Evolutionary conservation across 2,113 vertebrate species (phyloP).

Genomic region (Entomyzon cyanotis): DNA sequence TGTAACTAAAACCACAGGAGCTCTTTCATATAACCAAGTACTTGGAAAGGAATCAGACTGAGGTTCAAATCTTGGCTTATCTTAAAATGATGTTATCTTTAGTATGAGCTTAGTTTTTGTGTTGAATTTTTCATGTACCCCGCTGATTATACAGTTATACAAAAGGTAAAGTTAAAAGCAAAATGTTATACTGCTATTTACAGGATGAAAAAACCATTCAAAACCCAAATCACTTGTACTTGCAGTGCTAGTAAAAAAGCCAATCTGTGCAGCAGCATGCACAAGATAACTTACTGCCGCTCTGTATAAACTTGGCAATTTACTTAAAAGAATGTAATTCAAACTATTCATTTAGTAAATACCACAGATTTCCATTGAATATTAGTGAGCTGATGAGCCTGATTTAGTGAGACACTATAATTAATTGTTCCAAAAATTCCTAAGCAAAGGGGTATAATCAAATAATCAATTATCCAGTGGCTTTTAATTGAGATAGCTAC

Average conservation of each 20-base stretch:
- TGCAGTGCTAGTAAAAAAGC: neutral
- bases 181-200: neutral
- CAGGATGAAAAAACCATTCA: neutral
- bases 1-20: neutral
- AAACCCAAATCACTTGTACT: neutral
- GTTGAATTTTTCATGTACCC: neutral
- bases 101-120: neutral
- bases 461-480: conserved; percentile 29
- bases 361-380: conserved; percentile 53
- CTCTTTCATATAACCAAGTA: neutral
- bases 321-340: conserved; percentile 47
- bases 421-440: conserved; percentile 47
- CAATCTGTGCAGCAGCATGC: neutral
- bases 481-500: conserved; percentile 44
- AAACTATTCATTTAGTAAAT: conserved; percentile 56
- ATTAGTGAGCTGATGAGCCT: conserved; percentile 42
- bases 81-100: neutral
- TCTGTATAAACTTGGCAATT: conserved; percentile 42
- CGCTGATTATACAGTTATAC: neutral
- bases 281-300: neutral
- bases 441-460: conserved; percentile 23
- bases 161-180: neutral
- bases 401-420: conserved; percentile 50
- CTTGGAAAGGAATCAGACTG: neutral
- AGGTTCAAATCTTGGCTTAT: neutral